Evolutionary conservation across 2,113 vertebrate species (phyloP).

Genomic region (Trematocara marginatum): DNA sequence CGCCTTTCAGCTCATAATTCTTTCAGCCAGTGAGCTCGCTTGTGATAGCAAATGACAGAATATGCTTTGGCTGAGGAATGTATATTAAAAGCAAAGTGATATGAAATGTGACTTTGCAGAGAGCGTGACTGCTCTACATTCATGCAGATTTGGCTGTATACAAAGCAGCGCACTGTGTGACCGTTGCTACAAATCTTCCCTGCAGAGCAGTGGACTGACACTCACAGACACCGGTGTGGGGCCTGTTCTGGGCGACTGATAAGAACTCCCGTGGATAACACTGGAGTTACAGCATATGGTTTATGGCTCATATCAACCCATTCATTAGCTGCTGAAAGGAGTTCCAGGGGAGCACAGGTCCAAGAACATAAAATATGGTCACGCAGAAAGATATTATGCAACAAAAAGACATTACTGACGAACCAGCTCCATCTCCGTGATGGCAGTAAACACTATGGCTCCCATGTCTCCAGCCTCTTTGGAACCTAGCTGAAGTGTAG

Average conservation of each 20-base stretch:
- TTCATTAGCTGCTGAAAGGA: constrained; percentile 43
- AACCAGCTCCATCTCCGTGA: background rate
- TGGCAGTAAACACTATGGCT: background rate
- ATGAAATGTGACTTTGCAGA: constrained; percentile 37
- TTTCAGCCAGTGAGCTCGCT: background rate
- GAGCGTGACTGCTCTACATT: constrained; percentile 28
- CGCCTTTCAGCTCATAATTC: constrained; percentile 29
- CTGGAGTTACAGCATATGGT: constrained; percentile 27
- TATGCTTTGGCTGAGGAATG: constrained; percentile 12
- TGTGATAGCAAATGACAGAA: constrained; percentile 27
- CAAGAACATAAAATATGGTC: background rate
- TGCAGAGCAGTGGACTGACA: constrained; percentile 28
- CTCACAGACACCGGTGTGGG: constrained; percentile 36
- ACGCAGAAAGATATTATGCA: constrained; percentile 18
- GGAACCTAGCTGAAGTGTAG: constrained; percentile 26
- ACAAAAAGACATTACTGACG: background rate
- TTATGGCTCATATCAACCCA: constrained; percentile 29
- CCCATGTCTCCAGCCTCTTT: background rate
- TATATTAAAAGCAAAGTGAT: constrained; percentile 33
- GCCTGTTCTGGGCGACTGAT: constrained; percentile 40
- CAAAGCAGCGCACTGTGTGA: constrained; percentile 27
- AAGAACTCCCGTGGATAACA: constrained; percentile 39
- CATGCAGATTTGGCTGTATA: constrained; percentile 32
- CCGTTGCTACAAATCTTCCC: constrained; percentile 36
- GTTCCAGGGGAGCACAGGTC: background rate